Percentiles rank a stretch among this genome's conserved stretches.
These are phyloP conservation scores for Crocallis elinguaria DNA, from an alignment of 2,888 invertebrate genomes.

Conservation along the genomic window DNA sequence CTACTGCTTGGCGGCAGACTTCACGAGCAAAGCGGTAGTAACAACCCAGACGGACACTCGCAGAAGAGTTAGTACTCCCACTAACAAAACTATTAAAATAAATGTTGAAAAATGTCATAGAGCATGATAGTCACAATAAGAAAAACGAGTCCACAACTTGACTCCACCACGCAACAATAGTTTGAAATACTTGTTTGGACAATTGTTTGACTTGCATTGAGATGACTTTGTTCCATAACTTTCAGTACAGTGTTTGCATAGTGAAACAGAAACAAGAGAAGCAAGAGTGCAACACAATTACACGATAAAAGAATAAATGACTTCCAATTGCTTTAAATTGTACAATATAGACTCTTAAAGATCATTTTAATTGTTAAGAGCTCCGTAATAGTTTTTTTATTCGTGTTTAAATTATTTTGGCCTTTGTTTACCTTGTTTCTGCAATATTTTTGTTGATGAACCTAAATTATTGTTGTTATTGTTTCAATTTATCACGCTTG, in stretches of 20 bases:
- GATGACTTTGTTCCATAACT: slow-evolving; percentile 13
- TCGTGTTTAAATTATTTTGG: slow-evolving; percentile 12
- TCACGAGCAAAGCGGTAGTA: too few species aligned
- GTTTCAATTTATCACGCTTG: too few species aligned
- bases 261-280: slow-evolving; percentile 2
- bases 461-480: background rate
- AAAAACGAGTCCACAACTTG: slow-evolving; percentile 1
- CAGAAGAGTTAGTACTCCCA: too few species aligned
- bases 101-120: background rate
- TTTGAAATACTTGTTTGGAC: slow-evolving; percentile 9
- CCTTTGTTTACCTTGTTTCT: too few species aligned
- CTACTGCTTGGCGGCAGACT: too few species aligned
- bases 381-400: slow-evolving; percentile 18
- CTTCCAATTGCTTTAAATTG: slow-evolving; percentile 26
- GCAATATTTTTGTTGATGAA: background rate
- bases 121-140: background rate
- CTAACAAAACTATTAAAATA: too few species aligned
- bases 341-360: slow-evolving; percentile 22
- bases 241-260: background rate
- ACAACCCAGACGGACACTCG: too few species aligned
- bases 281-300: slow-evolving; percentile 5
- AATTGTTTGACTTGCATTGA: slow-evolving; percentile 23
- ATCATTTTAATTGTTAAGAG: slow-evolving; percentile 25
- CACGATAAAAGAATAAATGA: slow-evolving; percentile 21
- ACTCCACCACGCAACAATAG: background rate